These are phyloP conservation scores for Mycetomoellerius zeteki DNA, from an alignment of 1,140 invertebrate genomes.

Conservation along the genomic window DNA sequence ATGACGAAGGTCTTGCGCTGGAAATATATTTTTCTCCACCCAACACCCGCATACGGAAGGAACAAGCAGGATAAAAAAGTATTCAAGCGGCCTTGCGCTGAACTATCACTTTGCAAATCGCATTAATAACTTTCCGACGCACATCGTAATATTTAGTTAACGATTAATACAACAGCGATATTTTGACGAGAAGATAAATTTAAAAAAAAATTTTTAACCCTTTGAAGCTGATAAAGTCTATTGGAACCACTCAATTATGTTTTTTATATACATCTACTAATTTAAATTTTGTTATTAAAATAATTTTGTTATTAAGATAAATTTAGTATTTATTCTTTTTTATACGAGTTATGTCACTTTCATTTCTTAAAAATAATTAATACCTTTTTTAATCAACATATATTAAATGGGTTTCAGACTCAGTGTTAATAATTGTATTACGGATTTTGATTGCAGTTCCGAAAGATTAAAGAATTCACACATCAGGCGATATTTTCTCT, in stretches of 20 bases:
- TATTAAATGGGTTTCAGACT: too few relatives aligned
- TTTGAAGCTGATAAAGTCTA: too few relatives aligned
- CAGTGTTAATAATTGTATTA: too few relatives aligned
- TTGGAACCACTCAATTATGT: too few relatives aligned
- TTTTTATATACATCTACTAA: too few relatives aligned
- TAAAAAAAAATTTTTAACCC: background rate
- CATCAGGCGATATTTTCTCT: background rate
- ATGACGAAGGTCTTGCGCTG: slow-evolving; percentile 32
- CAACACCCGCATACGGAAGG: background rate
- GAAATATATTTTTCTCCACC: slow-evolving; percentile 34
- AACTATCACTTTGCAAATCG: background rate
- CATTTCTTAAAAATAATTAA: too few relatives aligned
- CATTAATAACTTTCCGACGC: background rate
- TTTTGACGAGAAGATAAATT: background rate
- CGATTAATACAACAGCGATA: background rate
- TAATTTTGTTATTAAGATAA: too few relatives aligned
- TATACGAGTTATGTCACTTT: too few relatives aligned
- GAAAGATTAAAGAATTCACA: slow-evolving; percentile 1
- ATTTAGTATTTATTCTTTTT: too few relatives aligned
- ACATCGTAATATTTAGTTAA: background rate
- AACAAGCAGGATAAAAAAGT: background rate
- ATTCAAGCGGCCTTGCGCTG: background rate
- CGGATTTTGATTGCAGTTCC: too few relatives aligned
- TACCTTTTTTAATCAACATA: too few relatives aligned
- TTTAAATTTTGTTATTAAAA: too few relatives aligned